These are phyloP conservation scores for Colostygia pectinataria DNA, from an alignment of 2,888 invertebrate genomes.

Conservation along the genomic window DNA sequence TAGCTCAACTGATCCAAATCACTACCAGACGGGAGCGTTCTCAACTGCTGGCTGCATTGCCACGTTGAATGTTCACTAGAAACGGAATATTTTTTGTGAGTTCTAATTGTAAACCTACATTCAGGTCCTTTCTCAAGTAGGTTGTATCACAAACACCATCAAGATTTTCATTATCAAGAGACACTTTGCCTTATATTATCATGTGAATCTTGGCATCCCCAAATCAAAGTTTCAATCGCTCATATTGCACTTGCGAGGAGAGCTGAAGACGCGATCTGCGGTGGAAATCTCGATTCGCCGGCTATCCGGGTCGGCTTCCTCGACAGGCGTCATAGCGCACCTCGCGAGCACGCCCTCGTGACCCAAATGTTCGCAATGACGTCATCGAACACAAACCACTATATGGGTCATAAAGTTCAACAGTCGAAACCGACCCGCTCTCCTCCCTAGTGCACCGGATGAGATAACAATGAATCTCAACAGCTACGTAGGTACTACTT, in stretches of 20 bases:
- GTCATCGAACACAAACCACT: slow-evolving; percentile 67
- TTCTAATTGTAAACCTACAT: too few relatives aligned
- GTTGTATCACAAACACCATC: too few relatives aligned
- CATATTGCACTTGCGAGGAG: not conserved
- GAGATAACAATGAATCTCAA: slow-evolving; percentile 32
- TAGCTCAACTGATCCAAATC: too few relatives aligned
- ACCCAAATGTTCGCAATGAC: slow-evolving; percentile 76
- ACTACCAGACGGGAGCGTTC: too few relatives aligned
- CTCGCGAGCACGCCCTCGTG: slow-evolving; percentile 43
- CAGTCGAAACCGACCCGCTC: slow-evolving; percentile 40
- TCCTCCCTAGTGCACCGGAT: slow-evolving; percentile 42
- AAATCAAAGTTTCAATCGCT: not conserved
- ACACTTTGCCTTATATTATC: too few relatives aligned
- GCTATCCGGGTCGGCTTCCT: slow-evolving; percentile 25
- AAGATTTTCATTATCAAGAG: not conserved
- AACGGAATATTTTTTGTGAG: too few relatives aligned
- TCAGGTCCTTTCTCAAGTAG: too few relatives aligned
- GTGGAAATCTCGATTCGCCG: slow-evolving; percentile 21
- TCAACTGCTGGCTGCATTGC: too few relatives aligned
- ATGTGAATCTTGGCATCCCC: not conserved
- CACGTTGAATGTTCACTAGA: too few relatives aligned
- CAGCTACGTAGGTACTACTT: too few relatives aligned
- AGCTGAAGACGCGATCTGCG: slow-evolving; percentile 4
- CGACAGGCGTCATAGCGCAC: slow-evolving; percentile 12
- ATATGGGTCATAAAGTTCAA: slow-evolving; percentile 61